Base-by-base conservation (phyloP, 2,888 invertebrate species). In the Pyrocoelia pectoralis region DNA sequence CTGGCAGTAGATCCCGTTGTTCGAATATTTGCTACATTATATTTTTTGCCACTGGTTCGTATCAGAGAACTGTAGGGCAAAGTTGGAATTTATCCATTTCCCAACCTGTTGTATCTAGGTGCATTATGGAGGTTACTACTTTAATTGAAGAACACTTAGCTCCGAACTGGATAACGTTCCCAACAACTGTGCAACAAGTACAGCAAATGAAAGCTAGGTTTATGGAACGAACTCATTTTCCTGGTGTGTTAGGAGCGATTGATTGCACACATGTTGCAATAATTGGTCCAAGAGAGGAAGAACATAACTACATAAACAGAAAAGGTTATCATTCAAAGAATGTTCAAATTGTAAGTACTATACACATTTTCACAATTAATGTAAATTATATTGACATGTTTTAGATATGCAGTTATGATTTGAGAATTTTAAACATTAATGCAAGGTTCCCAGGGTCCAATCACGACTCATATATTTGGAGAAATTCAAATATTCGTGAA, bases 351-450 rank as follows among this genome's bases (percentile, higher is more conserved):
- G 24, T 24, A 5, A 24, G 40, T 40, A 40, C 4, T 40, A 12
- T 40, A 4, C 40, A 3, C 15, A 14, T 46, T 46, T 13, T 46
- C 29, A 28, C 29, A 28, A 28, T 40, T 40, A 40, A 40, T 40
- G n/a, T 40, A 40, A 40, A 28, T 40, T 4, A 40, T 40, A 40
- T n/a, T 40, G 40, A 40, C 4, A 40, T 6, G 6, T 40, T 46
- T 46, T 46, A 46, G 15, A 15, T 46, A 46, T 46, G 46, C 17
- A 9, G 12, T 15, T 46, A 46, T 40, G n/a, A 40, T 40, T 40
- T 40, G 13, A 12, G 8, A n/a, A 13, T 12, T 6, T 40, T 40
- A 40, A 12, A 40, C n/a, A 13, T 12, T n/a, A 12, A n/a, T 24
- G 24, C 24, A 24, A 3, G 6, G 6, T 24, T 5, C 6, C 4